Percentiles rank a stretch among this genome's conserved stretches.
These are phyloP conservation scores for Sternarchorhynchus goeldii DNA, from an alignment of 2,797 vertebrate genomes.

Conservation along the genomic window DNA sequence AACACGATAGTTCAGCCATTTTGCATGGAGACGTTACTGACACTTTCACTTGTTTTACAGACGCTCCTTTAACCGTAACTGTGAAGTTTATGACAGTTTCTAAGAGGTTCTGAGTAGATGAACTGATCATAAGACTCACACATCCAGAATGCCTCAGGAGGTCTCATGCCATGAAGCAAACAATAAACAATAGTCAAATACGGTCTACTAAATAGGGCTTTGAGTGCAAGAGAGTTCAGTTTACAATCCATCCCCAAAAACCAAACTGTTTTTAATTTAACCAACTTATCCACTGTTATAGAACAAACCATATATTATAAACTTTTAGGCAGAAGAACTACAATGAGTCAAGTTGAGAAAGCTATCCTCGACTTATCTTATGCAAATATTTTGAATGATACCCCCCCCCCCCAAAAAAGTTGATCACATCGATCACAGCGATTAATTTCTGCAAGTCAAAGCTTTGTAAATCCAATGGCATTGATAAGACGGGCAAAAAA, in stretches of 20 bases:
- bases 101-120: not conserved
- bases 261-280: not conserved
- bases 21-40: not conserved
- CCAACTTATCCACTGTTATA: not conserved
- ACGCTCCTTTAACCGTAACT: too few species aligned
- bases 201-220: not conserved
- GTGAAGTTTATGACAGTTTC: not conserved
- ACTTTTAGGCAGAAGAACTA: not conserved
- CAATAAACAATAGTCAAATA: not conserved
- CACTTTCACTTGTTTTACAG: not conserved
- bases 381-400: not conserved
- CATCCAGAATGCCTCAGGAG: not conserved
- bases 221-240: not conserved
- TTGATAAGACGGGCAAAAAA: not conserved
- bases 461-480: not conserved
- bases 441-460: not conserved
- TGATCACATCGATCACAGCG: not conserved
- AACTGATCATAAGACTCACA: not conserved
- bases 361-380: not conserved
- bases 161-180: not conserved
- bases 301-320: not conserved
- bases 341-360: not conserved
- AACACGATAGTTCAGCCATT: slow-evolving; percentile 1
- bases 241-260: not conserved
- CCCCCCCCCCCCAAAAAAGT: too few species aligned